These are phyloP conservation scores for Hemicordylus capensis DNA, from an alignment of 2,113 vertebrate species.

Conservation along the genomic window DNA sequence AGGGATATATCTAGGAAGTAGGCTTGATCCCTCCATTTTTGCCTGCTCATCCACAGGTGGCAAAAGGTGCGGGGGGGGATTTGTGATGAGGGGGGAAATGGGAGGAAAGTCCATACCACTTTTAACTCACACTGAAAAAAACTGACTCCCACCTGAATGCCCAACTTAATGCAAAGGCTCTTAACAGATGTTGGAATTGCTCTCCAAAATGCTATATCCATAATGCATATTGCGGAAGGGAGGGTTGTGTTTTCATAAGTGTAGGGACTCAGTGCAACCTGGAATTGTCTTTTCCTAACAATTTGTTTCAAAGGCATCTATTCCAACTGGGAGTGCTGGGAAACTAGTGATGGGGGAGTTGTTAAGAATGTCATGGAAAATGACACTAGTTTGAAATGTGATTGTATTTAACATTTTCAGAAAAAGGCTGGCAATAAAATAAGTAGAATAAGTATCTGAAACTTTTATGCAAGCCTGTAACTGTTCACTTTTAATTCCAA, in stretches of 20 bases:
- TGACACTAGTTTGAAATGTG: neutral
- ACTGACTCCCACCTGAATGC: too few species aligned
- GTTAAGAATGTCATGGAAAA: neutral
- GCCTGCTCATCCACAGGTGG: too few species aligned
- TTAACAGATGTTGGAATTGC: neutral
- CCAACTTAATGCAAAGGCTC: neutral
- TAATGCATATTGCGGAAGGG: neutral
- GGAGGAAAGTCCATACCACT: too few species aligned
- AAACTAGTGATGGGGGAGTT: neutral
- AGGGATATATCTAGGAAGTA: too few species aligned
- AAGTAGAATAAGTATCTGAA: neutral
- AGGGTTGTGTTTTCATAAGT: neutral
- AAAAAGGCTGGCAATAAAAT: too few species aligned
- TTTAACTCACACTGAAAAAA: too few species aligned
- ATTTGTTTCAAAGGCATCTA: neutral
- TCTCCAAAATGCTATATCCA: too few species aligned
- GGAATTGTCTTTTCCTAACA: neutral
- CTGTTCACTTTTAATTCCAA: conserved; percentile 14
- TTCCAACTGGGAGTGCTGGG: neutral
- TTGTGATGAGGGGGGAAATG: too few species aligned
- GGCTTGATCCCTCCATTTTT: too few species aligned
- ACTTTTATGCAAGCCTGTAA: conserved; percentile 13
- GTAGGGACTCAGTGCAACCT: too few species aligned
- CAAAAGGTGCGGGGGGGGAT: too few species aligned
- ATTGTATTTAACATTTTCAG: neutral